phyloP scores from a whole-genome alignment of 2,888 invertebrate species.

The Notodonta ziczac region DNA sequence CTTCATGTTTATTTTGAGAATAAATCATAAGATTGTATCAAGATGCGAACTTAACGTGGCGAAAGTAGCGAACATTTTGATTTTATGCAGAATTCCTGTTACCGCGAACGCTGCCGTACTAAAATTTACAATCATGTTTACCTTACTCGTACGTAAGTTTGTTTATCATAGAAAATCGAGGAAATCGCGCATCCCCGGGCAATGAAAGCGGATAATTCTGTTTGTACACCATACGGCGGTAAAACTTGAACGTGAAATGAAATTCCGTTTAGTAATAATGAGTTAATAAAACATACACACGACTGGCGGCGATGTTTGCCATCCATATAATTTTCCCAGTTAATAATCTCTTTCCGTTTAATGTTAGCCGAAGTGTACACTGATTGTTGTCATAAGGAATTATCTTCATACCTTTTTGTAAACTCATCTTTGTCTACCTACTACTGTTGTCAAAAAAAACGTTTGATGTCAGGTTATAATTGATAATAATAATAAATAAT shows the following conservation, averaged over 20 bases:
- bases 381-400: slow-evolving; percentile 34
- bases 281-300: slow-evolving; percentile 56
- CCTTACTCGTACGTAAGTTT: slow-evolving; percentile 72
- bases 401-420: slow-evolving; percentile 29
- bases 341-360: slow-evolving; percentile 35
- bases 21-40: slow-evolving; percentile 33
- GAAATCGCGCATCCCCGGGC: slow-evolving; percentile 60
- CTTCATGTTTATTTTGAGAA: slow-evolving; percentile 13
- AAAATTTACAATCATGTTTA: slow-evolving; percentile 78
- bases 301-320: slow-evolving; percentile 40
- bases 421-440: slow-evolving; percentile 29
- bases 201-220: slow-evolving; percentile 70
- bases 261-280: slow-evolving; percentile 59
- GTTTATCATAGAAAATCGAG: slow-evolving; percentile 75
- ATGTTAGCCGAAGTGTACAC: slow-evolving; percentile 11
- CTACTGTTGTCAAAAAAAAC: slow-evolving; percentile 13
- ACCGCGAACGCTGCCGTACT: slow-evolving; percentile 54
- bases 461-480: not conserved
- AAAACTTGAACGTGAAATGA: slow-evolving; percentile 63
- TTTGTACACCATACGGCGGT: slow-evolving; percentile 62
- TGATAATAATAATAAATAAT: not conserved
- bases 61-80: slow-evolving; percentile 57
- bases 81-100: slow-evolving; percentile 66
- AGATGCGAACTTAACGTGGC: slow-evolving; percentile 35
- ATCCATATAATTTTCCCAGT: slow-evolving; percentile 37